Conservation (phyloP, 1,140 invertebrate genomes). For the Eurytemora carolleeae region DNA sequence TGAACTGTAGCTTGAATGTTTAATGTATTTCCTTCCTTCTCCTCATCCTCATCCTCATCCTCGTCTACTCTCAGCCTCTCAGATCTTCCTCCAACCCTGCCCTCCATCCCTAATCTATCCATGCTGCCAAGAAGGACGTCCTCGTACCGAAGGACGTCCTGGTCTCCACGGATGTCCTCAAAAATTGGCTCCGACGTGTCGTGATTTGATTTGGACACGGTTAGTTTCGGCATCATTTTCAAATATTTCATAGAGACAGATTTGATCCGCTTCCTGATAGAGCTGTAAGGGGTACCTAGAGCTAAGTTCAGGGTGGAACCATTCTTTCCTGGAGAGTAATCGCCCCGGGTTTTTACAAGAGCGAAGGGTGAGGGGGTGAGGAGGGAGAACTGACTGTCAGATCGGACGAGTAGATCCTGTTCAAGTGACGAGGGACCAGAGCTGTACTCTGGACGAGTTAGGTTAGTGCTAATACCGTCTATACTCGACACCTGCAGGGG, state of each 20-base stretch:
- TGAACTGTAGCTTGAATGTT: too few relatives aligned
- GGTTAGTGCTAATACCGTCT: not conserved
- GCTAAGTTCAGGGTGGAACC: not conserved
- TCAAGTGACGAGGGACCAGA: not conserved
- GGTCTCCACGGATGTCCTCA: too few relatives aligned
- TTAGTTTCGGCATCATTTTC: too few relatives aligned
- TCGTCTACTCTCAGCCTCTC: too few relatives aligned
- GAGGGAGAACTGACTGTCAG: not conserved
- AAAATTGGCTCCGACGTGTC: too few relatives aligned
- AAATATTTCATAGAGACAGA: not conserved
- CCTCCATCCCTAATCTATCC: too few relatives aligned
- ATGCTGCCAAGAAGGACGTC: too few relatives aligned
- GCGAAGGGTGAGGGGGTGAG: not conserved
- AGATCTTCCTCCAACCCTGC: too few relatives aligned
- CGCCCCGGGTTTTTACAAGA: not conserved
- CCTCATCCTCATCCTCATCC: too few relatives aligned
- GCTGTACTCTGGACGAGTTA: not conserved
- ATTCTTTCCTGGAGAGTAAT: not conserved
- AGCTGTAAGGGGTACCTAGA: not conserved
- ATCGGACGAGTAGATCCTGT: not conserved
- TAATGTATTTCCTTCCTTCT: too few relatives aligned
- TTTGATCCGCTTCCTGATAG: not conserved
- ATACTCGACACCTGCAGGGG: slow-evolving; percentile 5
- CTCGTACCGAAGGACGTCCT: too few relatives aligned
- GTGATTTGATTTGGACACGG: too few relatives aligned